Conservation (phyloP, 2,113 vertebrate genomes). For the Forbesichthys agassizii region DNA sequence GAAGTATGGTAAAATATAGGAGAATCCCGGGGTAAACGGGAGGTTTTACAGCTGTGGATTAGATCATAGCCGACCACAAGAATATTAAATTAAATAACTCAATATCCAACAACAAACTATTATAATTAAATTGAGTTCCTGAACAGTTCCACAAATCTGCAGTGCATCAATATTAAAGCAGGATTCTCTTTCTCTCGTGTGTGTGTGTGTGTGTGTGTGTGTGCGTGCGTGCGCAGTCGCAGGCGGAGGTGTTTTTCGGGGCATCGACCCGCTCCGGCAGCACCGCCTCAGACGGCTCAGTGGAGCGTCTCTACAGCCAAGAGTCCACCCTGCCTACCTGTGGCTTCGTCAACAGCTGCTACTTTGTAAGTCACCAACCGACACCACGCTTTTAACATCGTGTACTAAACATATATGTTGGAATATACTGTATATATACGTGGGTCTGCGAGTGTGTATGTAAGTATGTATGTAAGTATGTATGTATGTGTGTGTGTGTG, state of each 20-base stretch:
- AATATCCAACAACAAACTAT: not conserved
- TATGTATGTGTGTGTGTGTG: no score
- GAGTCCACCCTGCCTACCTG: constrained; percentile 68
- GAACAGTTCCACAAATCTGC: not conserved
- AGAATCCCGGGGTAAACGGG: no score
- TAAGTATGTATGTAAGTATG: no score
- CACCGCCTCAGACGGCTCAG: constrained; percentile 72
- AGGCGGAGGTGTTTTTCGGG: constrained; percentile 73
- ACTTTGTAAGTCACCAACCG: constrained; percentile 71
- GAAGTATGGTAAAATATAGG: no score
- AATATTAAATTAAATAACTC: no score
- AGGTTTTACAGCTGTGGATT: no score
- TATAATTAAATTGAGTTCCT: not conserved
- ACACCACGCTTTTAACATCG: not conserved
- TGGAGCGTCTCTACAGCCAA: constrained; percentile 67
- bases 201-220: constrained; percentile 9
- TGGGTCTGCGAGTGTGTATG: no score
- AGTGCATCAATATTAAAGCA: not conserved
- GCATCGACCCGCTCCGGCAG: constrained; percentile 70
- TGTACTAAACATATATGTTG: not conserved
- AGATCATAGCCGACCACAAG: no score
- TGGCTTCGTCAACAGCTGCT: constrained; percentile 82
- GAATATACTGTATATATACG: no score
- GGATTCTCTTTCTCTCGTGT: not conserved
- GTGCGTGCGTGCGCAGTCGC: constrained; percentile 36